Evolutionary conservation across 2,888 invertebrate species (phyloP).

Genomic region (Caenorhabditis sulstoni): DNA sequence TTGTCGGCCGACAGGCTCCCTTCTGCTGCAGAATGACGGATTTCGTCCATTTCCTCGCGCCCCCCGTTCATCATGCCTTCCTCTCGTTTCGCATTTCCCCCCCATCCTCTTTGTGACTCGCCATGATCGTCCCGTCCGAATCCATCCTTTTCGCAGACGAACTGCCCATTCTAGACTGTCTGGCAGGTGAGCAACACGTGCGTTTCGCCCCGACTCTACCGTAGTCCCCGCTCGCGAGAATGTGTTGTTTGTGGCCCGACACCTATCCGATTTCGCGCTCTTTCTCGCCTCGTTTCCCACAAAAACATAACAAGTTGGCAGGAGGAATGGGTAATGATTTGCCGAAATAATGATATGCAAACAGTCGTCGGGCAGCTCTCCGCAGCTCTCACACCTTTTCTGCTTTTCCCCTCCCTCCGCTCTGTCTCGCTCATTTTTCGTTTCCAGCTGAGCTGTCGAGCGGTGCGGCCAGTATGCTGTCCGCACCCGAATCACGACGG

Average conservation of each 20-base stretch:
- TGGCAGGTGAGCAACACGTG: conserved; percentile 45
- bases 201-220: conserved; percentile 15
- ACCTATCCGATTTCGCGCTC: conserved; percentile 27
- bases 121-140: conserved; percentile 45
- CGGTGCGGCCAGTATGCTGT: conserved; percentile 56
- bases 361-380: conserved; percentile 8
- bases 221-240: conserved; percentile 33
- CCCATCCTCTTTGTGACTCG: background rate
- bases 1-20: conserved; percentile 15
- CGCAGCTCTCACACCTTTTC: background rate
- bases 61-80: conserved; percentile 43
- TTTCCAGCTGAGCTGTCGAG: conserved; percentile 57
- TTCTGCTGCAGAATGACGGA: conserved; percentile 27
- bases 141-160: conserved; percentile 45
- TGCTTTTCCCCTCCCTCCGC: too few relatives aligned
- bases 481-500: conserved; percentile 53
- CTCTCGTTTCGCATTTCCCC: background rate
- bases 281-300: background rate
- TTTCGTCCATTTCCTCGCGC: conserved; percentile 37
- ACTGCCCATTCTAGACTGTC: conserved; percentile 53
- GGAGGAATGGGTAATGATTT: conserved; percentile 47
- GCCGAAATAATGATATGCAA: conserved; percentile 56
- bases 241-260: conserved; percentile 11
- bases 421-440: conserved; percentile 6
- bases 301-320: conserved; percentile 42